Evolutionary conservation across 2,113 vertebrate genomes (phyloP), one percentile per base, ranked within the genome.

Genomic region (Brachirus orientalis): DNA sequence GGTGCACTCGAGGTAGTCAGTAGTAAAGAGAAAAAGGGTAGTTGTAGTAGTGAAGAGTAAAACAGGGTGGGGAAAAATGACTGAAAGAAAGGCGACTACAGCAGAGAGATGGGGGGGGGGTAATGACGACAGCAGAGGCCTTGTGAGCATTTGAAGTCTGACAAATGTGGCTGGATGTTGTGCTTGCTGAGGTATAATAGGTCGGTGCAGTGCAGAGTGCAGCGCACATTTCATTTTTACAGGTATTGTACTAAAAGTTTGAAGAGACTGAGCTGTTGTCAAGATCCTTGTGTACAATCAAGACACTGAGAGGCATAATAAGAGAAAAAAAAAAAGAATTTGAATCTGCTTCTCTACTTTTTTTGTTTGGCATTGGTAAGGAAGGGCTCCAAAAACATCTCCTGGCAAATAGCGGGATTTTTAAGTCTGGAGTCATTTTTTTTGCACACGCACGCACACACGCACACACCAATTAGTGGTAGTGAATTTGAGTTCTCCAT

Each of bases 131-230:
- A 65, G 63, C 14, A 14, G 40, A 59, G 69, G 44, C 58, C 58
- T 65, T 71, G 62, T 18, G 55, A 70, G 17, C 41, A 36, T 69
- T 59, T 35, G 20, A 20, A 35, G 19, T 64, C 57, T 76, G 72
- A 79, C 20, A 67, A 60, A 79, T 71, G 53, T 18, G 43, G 38
- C 46, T 57, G 53, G 37, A 54, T 51, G 37, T 57, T 61, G 65
- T 43, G 64, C 28, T 16, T 22, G n/a, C 35, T 69, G 50, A 52
- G 37, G 55, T 36, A 56, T 35, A 59, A 56, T 45, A 55, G 28
- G 17, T 61, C 36, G n/a, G 33, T 47, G 36, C 19, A 37, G 44
- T 47, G 40, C 43, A 40, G 46, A 52, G 57, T 17, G 13, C 40
- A 17, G 16, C 22, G 59, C 45, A 56, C 12, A 16, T 63, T 51